Evolutionary conservation across 2,797 vertebrate genomes (phyloP).

Genomic region (Pterois miles): DNA sequence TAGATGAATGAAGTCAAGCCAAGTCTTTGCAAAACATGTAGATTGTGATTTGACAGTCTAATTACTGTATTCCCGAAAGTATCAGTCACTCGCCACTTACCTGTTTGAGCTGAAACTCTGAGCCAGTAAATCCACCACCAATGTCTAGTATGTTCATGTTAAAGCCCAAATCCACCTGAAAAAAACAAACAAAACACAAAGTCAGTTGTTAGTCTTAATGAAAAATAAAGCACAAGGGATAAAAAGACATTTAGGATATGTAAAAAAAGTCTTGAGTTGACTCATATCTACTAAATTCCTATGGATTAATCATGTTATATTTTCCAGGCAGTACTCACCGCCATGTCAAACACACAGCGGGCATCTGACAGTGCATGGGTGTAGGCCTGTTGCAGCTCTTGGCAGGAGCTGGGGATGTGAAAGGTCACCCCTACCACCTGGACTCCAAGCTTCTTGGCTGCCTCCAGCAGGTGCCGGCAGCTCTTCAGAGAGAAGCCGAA

Average conservation of each 20-base stretch:
- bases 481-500: constrained; percentile 96
- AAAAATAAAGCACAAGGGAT: not conserved
- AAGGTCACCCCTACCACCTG: constrained; percentile 95
- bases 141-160: constrained; percentile 96
- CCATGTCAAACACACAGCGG: constrained; percentile 98
- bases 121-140: constrained; percentile 93
- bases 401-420: constrained; percentile 91
- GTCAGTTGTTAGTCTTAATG: not conserved
- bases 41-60: not conserved
- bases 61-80: not conserved
- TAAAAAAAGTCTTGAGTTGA: not conserved
- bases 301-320: not conserved
- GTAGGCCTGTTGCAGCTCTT: constrained; percentile 91
- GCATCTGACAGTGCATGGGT: constrained; percentile 93
- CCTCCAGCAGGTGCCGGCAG: constrained; percentile 95
- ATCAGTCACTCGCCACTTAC: constrained; percentile 62
- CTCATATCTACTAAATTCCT: not conserved
- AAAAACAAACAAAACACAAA: constrained; percentile 8
- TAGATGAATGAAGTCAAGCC: not conserved
- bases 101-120: constrained; percentile 93
- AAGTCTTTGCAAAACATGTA: not conserved
- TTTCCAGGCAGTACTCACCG: constrained; percentile 83
- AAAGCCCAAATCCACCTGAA: constrained; percentile 90
- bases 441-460: constrained; percentile 91
- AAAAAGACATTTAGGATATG: not conserved